Conservation (phyloP, 1,140 invertebrate genomes). For the Drosophila tsacasi region DNA sequence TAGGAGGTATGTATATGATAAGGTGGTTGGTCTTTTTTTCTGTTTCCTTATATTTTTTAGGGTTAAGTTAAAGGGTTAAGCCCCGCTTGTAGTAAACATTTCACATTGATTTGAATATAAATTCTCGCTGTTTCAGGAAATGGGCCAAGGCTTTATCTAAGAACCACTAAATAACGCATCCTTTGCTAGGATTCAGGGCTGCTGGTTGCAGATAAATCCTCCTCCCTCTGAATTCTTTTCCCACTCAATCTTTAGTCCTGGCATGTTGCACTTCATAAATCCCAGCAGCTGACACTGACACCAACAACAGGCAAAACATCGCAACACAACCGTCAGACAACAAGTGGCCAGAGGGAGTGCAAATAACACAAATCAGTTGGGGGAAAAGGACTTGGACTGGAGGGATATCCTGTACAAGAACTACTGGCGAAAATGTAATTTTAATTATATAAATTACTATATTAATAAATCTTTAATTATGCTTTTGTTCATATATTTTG, state of each 20-base stretch:
- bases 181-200: conserved; percentile 14
- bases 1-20: conserved; percentile 2
- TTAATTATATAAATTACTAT: background rate
- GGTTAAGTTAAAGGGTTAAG: background rate
- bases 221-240: conserved; percentile 56
- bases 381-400: background rate
- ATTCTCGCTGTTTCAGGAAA: conserved; percentile 18
- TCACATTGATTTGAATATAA: conserved; percentile 16
- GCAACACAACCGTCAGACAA: conserved; percentile 49
- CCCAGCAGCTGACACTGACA: conserved; percentile 77
- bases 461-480: no score
- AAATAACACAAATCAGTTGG: conserved; percentile 28
- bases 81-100: background rate
- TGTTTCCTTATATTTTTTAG: background rate
- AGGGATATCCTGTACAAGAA: conserved; percentile 6
- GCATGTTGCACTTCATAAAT: conserved; percentile 79
- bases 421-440: no score
- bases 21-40: conserved; percentile 2
- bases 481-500: background rate
- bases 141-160: conserved; percentile 54
- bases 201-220: conserved; percentile 34
- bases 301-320: conserved; percentile 48
- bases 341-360: conserved; percentile 62
- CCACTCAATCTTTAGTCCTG: conserved; percentile 47
- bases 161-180: conserved; percentile 43